These are phyloP conservation scores for Eutolmus rufibarbis DNA, from an alignment of 2,888 invertebrate species.

Conservation along the genomic window DNA sequence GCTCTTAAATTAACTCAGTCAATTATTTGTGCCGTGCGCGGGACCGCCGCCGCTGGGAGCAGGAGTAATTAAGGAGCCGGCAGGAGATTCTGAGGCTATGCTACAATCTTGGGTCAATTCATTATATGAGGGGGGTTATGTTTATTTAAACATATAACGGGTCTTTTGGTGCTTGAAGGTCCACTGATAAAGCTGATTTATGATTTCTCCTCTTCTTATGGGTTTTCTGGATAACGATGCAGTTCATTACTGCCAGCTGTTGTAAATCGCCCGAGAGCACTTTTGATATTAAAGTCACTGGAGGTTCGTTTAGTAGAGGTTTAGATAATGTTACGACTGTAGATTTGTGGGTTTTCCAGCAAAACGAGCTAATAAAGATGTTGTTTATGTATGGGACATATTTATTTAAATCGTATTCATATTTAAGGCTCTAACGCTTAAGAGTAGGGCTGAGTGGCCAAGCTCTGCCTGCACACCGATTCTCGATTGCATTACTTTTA, in stretches of 20 bases:
- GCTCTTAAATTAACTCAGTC: constrained; percentile 25
- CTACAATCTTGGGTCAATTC: neutral
- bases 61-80: neutral
- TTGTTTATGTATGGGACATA: neutral
- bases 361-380: neutral
- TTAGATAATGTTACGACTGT: neutral
- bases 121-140: neutral
- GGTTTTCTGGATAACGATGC: neutral
- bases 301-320: neutral
- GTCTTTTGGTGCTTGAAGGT: neutral
- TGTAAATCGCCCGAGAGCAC: neutral
- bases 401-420: neutral
- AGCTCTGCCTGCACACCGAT: no score
- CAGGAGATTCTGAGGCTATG: neutral
- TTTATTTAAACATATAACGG: neutral
- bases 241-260: neutral
- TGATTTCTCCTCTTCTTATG: neutral
- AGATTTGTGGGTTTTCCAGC: neutral
- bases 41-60: neutral
- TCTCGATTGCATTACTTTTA: no score
- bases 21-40: constrained; percentile 1
- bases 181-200: neutral
- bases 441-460: neutral
- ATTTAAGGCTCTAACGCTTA: neutral
- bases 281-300: neutral